Percentiles rank a stretch among this genome's conserved stretches.
phyloP scores from a whole-genome alignment of 1,140 invertebrate genomes.

The Cyclina sinensis region DNA sequence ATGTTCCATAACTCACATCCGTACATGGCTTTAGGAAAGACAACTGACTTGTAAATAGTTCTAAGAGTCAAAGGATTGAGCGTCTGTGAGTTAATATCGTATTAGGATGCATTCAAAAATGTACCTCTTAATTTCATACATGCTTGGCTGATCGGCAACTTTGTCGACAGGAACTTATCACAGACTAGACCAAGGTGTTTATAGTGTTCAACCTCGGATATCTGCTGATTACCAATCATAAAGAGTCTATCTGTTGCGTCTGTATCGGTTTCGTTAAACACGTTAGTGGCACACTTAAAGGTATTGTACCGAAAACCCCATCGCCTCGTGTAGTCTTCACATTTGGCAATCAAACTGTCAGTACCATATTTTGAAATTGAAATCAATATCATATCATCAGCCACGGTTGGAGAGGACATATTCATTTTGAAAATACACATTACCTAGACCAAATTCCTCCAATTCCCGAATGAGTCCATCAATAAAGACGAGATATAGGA shows the following conservation, averaged over 20 bases:
- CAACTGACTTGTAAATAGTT: constrained; percentile 1
- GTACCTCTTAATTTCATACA: constrained; percentile 33
- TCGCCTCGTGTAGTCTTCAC: constrained; percentile 10
- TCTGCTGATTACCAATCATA: neutral
- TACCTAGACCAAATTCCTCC: neutral
- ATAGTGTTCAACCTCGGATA: neutral
- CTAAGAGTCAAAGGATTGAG: neutral
- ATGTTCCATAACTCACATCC: constrained; percentile 21
- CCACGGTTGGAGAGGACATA: constrained; percentile 1
- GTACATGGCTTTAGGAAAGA: constrained; percentile 20
- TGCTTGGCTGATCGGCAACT: neutral
- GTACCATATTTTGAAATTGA: constrained; percentile 12
- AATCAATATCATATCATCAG: constrained; percentile 41
- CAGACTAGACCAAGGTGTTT: neutral
- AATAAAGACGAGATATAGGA: constrained; percentile 43
- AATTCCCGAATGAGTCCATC: constrained; percentile 6
- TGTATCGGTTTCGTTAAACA: neutral
- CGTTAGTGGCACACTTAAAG: neutral
- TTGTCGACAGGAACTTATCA: neutral
- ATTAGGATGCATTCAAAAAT: neutral
- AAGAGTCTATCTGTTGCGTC: neutral
- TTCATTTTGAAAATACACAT: constrained; percentile 31
- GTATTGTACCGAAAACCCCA: constrained; percentile 40
- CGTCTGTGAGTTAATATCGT: neutral
- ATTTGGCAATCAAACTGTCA: constrained; percentile 15